Percentiles rank a stretch among this genome's conserved stretches.
Evolutionary conservation across 1,140 invertebrate species (phyloP).

Genomic region (Carposina sasakii): DNA sequence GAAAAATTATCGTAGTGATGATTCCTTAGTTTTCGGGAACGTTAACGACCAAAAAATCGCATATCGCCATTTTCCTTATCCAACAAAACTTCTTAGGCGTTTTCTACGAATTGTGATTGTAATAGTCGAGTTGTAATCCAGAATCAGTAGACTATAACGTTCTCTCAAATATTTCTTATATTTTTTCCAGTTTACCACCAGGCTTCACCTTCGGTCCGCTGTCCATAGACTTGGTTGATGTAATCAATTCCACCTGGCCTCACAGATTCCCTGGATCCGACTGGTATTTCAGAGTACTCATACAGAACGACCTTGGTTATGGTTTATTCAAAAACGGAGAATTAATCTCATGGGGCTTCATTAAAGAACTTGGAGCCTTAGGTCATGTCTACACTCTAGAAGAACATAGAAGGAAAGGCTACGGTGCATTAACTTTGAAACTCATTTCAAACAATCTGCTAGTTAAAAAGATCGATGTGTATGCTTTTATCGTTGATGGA

Average conservation of each 20-base stretch:
- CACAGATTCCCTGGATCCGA: slow-evolving; percentile 27
- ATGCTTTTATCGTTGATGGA: slow-evolving; percentile 7
- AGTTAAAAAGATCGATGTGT: slow-evolving; percentile 25
- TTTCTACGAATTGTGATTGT: too few relatives aligned
- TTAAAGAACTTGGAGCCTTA: slow-evolving; percentile 35
- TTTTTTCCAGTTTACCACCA: slow-evolving; percentile 31
- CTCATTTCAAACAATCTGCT: slow-evolving; percentile 30
- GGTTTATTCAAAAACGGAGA: slow-evolving; percentile 30
- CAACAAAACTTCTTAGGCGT: too few relatives aligned
- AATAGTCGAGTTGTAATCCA: too few relatives aligned
- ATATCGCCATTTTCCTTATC: too few relatives aligned
- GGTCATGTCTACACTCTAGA: slow-evolving; percentile 35
- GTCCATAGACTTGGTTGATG: slow-evolving; percentile 22
- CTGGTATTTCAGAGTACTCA: slow-evolving; percentile 31
- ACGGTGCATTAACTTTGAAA: slow-evolving; percentile 31
- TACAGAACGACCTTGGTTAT: slow-evolving; percentile 32
- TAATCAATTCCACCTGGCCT: slow-evolving; percentile 30
- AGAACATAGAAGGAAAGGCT: slow-evolving; percentile 36
- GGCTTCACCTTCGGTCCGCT: slow-evolving; percentile 24
- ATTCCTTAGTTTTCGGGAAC: too few relatives aligned
- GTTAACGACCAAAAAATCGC: too few relatives aligned
- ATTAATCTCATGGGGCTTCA: slow-evolving; percentile 33
- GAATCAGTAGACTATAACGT: too few relatives aligned
- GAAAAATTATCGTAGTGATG: too few relatives aligned
- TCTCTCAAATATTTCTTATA: too few relatives aligned